Evolutionary conservation across 2,797 vertebrate species (phyloP).

Genomic region (Varecia variegata): DNA sequence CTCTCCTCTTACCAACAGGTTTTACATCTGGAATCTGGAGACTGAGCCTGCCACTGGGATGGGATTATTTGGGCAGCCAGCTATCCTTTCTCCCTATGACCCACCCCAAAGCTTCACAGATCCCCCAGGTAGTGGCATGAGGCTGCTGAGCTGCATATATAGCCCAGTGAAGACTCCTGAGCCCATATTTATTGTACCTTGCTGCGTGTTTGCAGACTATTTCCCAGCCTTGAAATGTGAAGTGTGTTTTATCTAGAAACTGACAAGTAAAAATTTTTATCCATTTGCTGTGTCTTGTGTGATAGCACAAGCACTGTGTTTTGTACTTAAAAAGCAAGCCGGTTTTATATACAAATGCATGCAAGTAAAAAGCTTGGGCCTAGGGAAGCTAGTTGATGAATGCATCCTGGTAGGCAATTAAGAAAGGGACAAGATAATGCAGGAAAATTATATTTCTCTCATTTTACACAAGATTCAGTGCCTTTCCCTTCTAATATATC

Average conservation of each 20-base stretch:
- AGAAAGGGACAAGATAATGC: slow-evolving; percentile 79
- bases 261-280: slow-evolving; percentile 75
- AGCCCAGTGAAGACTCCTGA: background rate
- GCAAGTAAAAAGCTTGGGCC: background rate
- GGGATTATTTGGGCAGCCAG: background rate
- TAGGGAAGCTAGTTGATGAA: slow-evolving; percentile 66
- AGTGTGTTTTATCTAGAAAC: slow-evolving; percentile 69
- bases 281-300: slow-evolving; percentile 74
- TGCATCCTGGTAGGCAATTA: slow-evolving; percentile 77
- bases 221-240: slow-evolving; percentile 64
- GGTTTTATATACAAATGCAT: slow-evolving; percentile 71
- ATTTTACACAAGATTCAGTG: slow-evolving; percentile 72
- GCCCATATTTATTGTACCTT: background rate
- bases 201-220: slow-evolving; percentile 13
- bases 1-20: background rate
- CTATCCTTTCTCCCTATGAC: background rate
- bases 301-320: slow-evolving; percentile 70
- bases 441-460: slow-evolving; percentile 77
- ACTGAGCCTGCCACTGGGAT: background rate
- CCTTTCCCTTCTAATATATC: slow-evolving; percentile 68
- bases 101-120: background rate
- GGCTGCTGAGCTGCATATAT: background rate
- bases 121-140: background rate
- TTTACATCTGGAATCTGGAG: background rate
- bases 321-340: slow-evolving; percentile 68